Conservation (phyloP, 2,113 vertebrate genomes). For the Plecotus auritus region DNA sequence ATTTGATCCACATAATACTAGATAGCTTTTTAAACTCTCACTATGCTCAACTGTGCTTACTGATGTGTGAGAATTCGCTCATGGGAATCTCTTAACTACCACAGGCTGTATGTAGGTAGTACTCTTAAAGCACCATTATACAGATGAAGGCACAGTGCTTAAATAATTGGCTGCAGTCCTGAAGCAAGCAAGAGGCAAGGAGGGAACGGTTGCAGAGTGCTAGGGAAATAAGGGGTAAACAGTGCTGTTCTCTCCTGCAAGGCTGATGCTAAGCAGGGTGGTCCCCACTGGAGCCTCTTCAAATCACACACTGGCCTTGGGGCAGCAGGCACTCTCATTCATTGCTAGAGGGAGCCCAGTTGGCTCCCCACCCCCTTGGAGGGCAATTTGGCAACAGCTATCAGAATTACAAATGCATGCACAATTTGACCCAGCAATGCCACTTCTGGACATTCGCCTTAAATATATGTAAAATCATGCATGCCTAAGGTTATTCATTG, state of each 20-base stretch:
- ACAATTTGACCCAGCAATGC: neutral
- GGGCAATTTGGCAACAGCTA: neutral
- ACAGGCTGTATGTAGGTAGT: neutral
- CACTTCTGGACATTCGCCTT: neutral
- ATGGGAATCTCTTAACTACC: neutral
- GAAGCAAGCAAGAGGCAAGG: neutral
- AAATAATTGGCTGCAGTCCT: neutral
- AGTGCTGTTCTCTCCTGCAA: neutral
- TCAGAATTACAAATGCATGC: neutral
- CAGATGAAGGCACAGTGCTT: neutral
- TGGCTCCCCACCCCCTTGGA: accelerated
- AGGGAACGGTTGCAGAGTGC: neutral
- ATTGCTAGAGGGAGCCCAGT: neutral
- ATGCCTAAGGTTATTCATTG: neutral
- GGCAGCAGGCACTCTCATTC: neutral
- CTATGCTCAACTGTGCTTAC: neutral
- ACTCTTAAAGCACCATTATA: neutral
- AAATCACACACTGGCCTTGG: neutral
- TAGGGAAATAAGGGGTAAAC: neutral
- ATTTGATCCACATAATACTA: neutral
- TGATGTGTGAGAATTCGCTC: neutral
- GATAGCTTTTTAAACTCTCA: neutral
- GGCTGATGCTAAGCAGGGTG: neutral
- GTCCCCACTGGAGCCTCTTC: neutral
- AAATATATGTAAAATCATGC: neutral